These are phyloP conservation scores for Dinothrombium tinctorium DNA, from an alignment of 1,140 invertebrate species.

Conservation along the genomic window DNA sequence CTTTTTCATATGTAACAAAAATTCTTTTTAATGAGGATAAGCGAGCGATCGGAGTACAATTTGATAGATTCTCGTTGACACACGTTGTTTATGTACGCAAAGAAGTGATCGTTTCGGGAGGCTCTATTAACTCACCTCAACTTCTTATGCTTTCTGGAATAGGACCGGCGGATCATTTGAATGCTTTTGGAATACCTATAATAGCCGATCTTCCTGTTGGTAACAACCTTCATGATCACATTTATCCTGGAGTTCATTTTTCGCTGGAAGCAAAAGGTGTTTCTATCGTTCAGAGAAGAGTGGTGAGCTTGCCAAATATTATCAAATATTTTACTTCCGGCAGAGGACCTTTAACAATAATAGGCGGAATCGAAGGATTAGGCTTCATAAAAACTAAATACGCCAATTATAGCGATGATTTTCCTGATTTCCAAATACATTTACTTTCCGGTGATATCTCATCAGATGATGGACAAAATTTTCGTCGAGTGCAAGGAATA, in stretches of 20 bases:
- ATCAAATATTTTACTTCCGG: constrained; percentile 14
- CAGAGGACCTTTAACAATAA: no score
- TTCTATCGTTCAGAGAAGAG: constrained; percentile 42
- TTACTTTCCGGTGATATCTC: constrained; percentile 48
- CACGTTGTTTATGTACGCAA: constrained; percentile 38
- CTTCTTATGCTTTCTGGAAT: constrained; percentile 74
- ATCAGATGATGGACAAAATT: constrained; percentile 38
- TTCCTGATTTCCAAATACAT: constrained; percentile 76
- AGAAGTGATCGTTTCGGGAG: constrained; percentile 54
- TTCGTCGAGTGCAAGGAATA: constrained; percentile 46
- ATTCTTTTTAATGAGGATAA: constrained; percentile 58
- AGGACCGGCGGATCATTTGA: constrained; percentile 38
- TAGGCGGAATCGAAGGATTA: no score
- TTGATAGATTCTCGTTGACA: constrained; percentile 33
- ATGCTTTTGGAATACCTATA: constrained; percentile 14
- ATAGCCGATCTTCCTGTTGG: constrained; percentile 24
- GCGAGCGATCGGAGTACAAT: constrained; percentile 48
- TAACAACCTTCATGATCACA: constrained; percentile 22
- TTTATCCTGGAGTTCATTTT: constrained; percentile 15
- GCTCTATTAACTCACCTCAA: constrained; percentile 52
- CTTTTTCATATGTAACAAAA: constrained; percentile 55
- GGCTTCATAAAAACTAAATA: constrained; percentile 68
- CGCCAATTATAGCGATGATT: constrained; percentile 51
- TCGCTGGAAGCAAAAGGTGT: constrained; percentile 20
- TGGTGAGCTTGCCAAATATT: constrained; percentile 40